Evolutionary conservation across 1,140 invertebrate species (phyloP).

Genomic region (Maconellicoccus hirsutus): DNA sequence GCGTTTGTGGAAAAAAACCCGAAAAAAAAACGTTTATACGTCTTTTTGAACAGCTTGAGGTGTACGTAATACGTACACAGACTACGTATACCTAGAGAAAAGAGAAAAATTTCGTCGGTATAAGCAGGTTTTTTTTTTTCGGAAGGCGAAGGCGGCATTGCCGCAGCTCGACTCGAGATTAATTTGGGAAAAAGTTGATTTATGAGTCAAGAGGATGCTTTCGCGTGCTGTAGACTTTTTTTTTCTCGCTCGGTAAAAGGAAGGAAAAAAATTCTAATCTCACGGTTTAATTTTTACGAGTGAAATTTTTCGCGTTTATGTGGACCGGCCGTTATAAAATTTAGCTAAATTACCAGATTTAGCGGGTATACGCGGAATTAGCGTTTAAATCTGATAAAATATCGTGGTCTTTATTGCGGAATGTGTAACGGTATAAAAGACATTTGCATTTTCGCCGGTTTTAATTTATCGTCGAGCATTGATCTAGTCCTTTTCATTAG

Average conservation of each 20-base stretch:
- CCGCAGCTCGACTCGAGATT: neutral
- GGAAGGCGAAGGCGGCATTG: neutral
- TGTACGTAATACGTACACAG: no score
- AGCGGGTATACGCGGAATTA: neutral
- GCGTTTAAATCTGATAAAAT: neutral
- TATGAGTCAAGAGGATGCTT: neutral
- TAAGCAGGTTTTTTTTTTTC: neutral
- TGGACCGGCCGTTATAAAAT: neutral
- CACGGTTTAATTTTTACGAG: neutral
- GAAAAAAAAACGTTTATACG: no score
- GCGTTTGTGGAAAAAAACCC: no score
- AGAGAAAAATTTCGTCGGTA: neutral
- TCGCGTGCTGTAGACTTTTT: neutral
- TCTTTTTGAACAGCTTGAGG: no score
- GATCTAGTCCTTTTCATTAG: no score
- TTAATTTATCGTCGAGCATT: no score
- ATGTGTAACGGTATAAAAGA: no score
- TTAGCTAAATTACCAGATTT: neutral
- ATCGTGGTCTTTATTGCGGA: neutral
- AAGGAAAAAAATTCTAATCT: neutral
- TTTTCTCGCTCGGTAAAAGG: no score
- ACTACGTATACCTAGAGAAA: neutral
- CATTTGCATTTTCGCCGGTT: no score
- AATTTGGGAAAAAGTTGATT: conserved; percentile 2
- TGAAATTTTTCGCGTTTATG: neutral